A percentile compares a stretch with the other conserved stretches of the same genome.
Evolutionary conservation across 1,140 invertebrate genomes (phyloP).

Genomic region (Rhopalosiphum padi): DNA sequence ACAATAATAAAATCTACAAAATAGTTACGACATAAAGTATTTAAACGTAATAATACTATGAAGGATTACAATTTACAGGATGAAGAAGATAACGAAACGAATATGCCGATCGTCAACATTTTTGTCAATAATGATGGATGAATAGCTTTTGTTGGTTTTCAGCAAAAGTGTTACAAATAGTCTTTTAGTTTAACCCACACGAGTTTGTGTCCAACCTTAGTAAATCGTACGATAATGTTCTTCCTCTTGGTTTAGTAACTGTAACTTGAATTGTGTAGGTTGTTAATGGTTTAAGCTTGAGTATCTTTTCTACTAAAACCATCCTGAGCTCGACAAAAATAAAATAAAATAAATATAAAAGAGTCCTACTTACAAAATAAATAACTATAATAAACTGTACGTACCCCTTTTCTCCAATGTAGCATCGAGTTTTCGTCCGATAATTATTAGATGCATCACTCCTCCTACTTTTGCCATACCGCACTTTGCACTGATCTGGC

Average conservation of each 20-base stretch:
- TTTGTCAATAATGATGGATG: constrained; percentile 21
- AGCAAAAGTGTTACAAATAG: background rate
- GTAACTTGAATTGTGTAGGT: constrained; percentile 33
- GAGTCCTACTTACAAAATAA: background rate
- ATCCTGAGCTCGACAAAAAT: background rate
- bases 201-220: constrained; percentile 41
- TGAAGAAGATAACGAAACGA: constrained; percentile 25
- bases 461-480: background rate
- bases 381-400: background rate
- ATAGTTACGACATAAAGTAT: constrained; percentile 8
- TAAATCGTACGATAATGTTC: constrained; percentile 32
- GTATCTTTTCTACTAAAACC: constrained; percentile 25
- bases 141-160: background rate
- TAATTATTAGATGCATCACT: background rate
- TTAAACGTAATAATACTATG: constrained; percentile 55
- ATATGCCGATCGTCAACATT: background rate
- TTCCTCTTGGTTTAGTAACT: constrained; percentile 29
- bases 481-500: background rate
- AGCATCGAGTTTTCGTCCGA: background rate
- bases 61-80: constrained; percentile 49
- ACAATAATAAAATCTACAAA: constrained; percentile 53
- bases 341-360: background rate
- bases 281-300: constrained; percentile 14
- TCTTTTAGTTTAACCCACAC: constrained; percentile 33
- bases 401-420: constrained; percentile 2